These are phyloP conservation scores for Climacteris rufus DNA, from an alignment of 2,113 vertebrate genomes.

Conservation along the genomic window DNA sequence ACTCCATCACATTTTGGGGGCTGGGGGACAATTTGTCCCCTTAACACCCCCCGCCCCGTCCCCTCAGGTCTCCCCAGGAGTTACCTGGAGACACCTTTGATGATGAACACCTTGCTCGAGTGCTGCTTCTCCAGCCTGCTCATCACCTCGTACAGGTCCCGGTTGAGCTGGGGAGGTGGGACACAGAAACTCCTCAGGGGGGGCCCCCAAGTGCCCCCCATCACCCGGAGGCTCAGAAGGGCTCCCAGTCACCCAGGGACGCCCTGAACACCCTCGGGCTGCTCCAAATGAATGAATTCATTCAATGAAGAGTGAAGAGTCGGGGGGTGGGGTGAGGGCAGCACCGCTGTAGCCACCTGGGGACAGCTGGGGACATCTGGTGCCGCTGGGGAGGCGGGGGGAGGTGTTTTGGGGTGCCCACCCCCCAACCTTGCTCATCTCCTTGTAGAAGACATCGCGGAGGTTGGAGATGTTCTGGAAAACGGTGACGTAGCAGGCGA, in stretches of 20 bases:
- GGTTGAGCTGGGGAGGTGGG: slow-evolving; percentile 78
- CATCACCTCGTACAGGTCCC: slow-evolving; percentile 84
- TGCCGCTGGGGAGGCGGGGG: fast-evolving
- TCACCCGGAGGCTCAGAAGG: not conserved
- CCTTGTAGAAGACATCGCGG: slow-evolving; percentile 88
- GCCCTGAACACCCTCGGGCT: fast-evolving
- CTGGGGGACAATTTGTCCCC: fast-evolving
- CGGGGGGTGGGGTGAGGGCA: fast-evolving
- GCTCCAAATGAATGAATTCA: too few species aligned
- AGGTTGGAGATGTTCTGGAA: slow-evolving; percentile 89
- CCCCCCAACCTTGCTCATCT: slow-evolving; percentile 84
- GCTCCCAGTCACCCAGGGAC: not conserved
- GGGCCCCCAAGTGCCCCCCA: fast-evolving
- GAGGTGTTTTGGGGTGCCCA: not conserved
- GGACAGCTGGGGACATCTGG: not conserved
- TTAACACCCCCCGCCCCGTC: fast-evolving
- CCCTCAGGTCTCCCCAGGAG: fast-evolving
- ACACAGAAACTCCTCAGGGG: not conserved
- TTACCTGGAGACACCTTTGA: slow-evolving; percentile 84
- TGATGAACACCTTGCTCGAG: slow-evolving; percentile 85
- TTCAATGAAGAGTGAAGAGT: not conserved
- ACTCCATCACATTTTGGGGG: fast-evolving
- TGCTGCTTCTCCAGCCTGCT: slow-evolving; percentile 88
- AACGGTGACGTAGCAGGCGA: slow-evolving; percentile 88
- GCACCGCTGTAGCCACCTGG: fast-evolving